These are phyloP conservation scores for Drosophila affinis DNA, from an alignment of 2,888 invertebrate species.

Conservation along the genomic window DNA sequence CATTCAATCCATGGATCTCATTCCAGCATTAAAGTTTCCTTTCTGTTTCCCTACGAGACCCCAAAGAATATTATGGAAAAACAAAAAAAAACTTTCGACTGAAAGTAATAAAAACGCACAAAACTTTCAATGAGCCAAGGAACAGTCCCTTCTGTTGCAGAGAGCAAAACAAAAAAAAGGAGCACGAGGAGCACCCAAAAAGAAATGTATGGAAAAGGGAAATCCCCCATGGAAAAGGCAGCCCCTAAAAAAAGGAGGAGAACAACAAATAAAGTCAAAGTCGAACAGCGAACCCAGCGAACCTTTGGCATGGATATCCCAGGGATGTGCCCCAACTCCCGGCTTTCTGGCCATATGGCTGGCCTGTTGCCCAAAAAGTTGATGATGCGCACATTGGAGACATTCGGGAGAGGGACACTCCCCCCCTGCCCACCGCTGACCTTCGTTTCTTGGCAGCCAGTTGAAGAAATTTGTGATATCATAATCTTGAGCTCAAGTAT, in stretches of 20 bases:
- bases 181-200: no score
- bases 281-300: conserved; percentile 29
- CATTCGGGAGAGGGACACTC: conserved; percentile 15
- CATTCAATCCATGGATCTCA: conserved; percentile 39
- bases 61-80: conserved; percentile 56
- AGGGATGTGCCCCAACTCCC: background rate
- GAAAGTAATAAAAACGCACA: conserved; percentile 76
- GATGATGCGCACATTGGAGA: conserved; percentile 62
- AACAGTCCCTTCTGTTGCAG: conserved; percentile 20
- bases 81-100: conserved; percentile 54
- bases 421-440: background rate
- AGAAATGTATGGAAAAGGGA: background rate
- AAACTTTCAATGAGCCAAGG: conserved; percentile 69
- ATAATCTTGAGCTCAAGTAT: conserved; percentile 78
- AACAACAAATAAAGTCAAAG: conserved; percentile 24
- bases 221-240: background rate
- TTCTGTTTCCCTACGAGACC: conserved; percentile 3
- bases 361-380: conserved; percentile 74
- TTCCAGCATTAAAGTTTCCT: conserved; percentile 43
- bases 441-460: conserved; percentile 31
- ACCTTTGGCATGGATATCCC: conserved; percentile 31
- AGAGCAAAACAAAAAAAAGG: background rate
- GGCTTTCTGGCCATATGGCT: conserved; percentile 12
- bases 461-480: conserved; percentile 69
- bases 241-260: background rate